Evolutionary conservation across 2,113 vertebrate species (phyloP).

Genomic region (Eolophus roseicapilla): DNA sequence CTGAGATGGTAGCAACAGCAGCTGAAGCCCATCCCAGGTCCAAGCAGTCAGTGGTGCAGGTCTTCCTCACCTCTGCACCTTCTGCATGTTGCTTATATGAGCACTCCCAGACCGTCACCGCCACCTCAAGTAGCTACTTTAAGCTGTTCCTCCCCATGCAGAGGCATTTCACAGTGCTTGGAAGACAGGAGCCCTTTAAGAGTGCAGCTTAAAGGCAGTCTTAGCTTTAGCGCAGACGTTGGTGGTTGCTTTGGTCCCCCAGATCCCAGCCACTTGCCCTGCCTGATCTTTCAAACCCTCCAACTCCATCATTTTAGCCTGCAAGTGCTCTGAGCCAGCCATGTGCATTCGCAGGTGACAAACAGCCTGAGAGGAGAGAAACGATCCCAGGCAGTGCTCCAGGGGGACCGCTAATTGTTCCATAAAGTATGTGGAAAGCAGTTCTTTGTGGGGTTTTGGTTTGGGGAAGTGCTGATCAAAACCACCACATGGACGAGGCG

Average conservation of each 20-base stretch:
- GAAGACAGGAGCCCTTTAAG: not conserved
- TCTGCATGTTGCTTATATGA: not conserved
- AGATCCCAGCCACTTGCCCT: not conserved
- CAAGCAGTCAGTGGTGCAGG: not conserved
- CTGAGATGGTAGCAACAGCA: not conserved
- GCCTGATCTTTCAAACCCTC: not conserved
- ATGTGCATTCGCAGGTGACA: not conserved
- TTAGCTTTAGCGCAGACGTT: not conserved
- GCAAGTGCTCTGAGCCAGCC: not conserved
- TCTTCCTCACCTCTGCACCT: not conserved
- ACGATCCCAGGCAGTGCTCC: not conserved
- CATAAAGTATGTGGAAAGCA: not conserved
- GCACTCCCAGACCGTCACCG: accelerated
- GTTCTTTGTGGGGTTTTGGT: not conserved
- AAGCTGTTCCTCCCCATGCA: not conserved
- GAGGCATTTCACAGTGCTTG: not conserved
- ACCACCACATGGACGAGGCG: not conserved
- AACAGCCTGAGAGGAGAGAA: not conserved
- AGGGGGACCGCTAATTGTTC: not conserved
- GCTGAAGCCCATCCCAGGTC: not conserved
- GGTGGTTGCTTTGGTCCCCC: not conserved
- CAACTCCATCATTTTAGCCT: not conserved
- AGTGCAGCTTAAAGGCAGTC: not conserved
- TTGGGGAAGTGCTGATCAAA: not conserved
- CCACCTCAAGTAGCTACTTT: accelerated